Evolutionary conservation across 2,888 invertebrate species (phyloP), one percentile per base, ranked within the genome.

Genomic region (Agrochola circellaris): DNA sequence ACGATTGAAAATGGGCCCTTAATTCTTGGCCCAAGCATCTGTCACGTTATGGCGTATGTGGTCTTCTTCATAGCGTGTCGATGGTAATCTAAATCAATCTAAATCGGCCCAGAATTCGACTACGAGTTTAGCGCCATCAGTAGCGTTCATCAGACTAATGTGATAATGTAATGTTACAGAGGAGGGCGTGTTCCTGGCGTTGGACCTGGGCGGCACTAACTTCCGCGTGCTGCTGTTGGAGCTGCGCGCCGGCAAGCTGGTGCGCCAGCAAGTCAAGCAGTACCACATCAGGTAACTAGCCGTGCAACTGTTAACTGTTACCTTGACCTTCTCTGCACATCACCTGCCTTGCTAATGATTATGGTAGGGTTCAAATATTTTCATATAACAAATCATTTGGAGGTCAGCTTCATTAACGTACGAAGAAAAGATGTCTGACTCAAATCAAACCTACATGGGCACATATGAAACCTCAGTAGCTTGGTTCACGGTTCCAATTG

Each of bases 191-290:
- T 98, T 97, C 92, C 93, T 98, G 86, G 98, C 98, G 5, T 94
- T 98, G 85, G 98, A 98, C 93, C 97, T 98, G 77, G 98, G 98
- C 6, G 98, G 98, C 34, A 98, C 98, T 42, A 98, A 98, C 95
- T 98, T 98, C 93, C 97, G 98, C 17, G 97, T 98, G 23, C 95
- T 98, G 42, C 94, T 98, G 61, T 93, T 98, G 87, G 97, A 97
- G 87, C 93, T 98, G 83, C 90, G 90, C 8, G 93, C 94, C 17
- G 98, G 98, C 0, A 92, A 94, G 74, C 94, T 97, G 26, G 93
- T 97, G 42, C 93, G 97, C 5, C 97, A 98, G 90, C 96, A 97
- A 81, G 97, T 98, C 69, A 97, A 97, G 89, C 97, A 97, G 87
- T 97, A 97, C 89, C 97, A 97, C 91, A 97, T 97, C 85, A 95